phyloP scores from a whole-genome alignment of 1,140 invertebrate genomes.

The Physella acuta region DNA sequence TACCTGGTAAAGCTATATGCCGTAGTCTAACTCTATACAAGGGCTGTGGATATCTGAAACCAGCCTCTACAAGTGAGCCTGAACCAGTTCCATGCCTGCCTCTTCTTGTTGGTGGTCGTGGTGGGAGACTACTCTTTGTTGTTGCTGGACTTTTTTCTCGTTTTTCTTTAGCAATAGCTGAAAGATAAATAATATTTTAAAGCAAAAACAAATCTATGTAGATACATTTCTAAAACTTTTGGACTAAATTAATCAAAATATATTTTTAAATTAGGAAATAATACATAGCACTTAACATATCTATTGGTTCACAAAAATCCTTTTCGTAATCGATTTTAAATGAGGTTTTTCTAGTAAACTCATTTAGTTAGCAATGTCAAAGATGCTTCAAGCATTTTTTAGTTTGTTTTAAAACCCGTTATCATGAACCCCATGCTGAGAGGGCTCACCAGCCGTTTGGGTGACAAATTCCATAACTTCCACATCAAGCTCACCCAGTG shows the following conservation, averaged over 20 bases:
- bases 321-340: too few species aligned
- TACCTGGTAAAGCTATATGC: conserved; percentile 34
- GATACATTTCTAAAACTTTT: too few species aligned
- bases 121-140: conserved; percentile 64
- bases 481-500: conserved; percentile 47
- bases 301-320: too few species aligned
- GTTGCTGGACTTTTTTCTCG: conserved; percentile 74
- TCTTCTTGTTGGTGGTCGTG: conserved; percentile 54
- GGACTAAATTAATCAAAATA: too few species aligned
- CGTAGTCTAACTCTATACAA: conserved; percentile 33
- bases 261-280: too few species aligned
- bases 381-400: too few species aligned
- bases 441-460: conserved; percentile 70
- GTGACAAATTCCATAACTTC: conserved; percentile 69
- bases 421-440: conserved; percentile 1
- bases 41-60: conserved; percentile 6
- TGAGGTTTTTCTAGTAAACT: too few species aligned
- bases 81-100: conserved; percentile 58
- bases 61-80: conserved; percentile 54
- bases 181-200: neutral
- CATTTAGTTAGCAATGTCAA: too few species aligned
- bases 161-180: conserved; percentile 50
- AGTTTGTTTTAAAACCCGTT: too few species aligned
- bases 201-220: neutral
- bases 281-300: too few species aligned